Conservation (phyloP, 1,140 invertebrate genomes). For the Zophobas atratus region DNA sequence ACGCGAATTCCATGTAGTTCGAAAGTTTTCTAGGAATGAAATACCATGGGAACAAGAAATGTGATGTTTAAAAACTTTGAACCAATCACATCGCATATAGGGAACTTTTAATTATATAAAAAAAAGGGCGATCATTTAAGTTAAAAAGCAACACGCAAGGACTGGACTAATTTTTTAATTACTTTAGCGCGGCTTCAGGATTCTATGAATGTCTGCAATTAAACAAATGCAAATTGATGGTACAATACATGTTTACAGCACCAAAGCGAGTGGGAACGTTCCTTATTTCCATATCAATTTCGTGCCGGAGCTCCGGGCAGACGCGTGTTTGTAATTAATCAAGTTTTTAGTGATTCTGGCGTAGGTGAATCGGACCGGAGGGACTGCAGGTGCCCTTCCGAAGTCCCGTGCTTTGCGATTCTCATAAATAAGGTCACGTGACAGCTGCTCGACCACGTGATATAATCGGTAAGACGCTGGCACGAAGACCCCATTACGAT, state of each 20-base stretch:
- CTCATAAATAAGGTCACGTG: conserved; percentile 37
- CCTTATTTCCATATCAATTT: conserved; percentile 49
- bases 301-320: conserved; percentile 45
- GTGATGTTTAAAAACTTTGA: too few relatives aligned
- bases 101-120: neutral
- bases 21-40: too few relatives aligned
- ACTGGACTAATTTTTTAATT: conserved; percentile 45
- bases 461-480: conserved; percentile 36
- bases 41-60: too few relatives aligned
- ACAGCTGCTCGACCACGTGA: conserved; percentile 32
- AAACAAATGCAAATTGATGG: conserved; percentile 48
- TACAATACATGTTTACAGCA: conserved; percentile 46
- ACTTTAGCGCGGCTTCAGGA: conserved; percentile 36
- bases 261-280: conserved; percentile 36
- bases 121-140: conserved; percentile 11
- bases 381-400: conserved; percentile 36
- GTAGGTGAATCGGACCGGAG: conserved; percentile 40
- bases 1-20: too few relatives aligned
- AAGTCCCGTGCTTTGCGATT: conserved; percentile 23
- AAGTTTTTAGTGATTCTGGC: conserved; percentile 45
- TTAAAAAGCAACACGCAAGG: conserved; percentile 22
- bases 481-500: conserved; percentile 33
- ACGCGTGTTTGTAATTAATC: conserved; percentile 47
- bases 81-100: neutral
- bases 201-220: conserved; percentile 45